Conservation (phyloP, 2,888 invertebrate species). For the Liopterus haemorrhoidalis region DNA sequence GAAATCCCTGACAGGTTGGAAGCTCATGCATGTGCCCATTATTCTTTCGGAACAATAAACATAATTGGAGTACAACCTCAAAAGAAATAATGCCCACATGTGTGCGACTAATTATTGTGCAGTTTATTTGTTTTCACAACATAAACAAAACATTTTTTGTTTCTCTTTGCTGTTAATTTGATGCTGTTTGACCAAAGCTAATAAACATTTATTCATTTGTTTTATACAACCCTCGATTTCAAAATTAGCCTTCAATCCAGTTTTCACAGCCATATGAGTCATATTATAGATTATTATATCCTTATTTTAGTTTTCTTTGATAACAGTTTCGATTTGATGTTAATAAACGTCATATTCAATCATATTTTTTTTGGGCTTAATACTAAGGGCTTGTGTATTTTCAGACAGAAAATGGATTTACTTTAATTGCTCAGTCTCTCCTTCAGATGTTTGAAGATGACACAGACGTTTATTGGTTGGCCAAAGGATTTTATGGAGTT, state of each 20-base stretch:
- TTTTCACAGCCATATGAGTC: slow-evolving; percentile 8
- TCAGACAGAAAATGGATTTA: slow-evolving; percentile 48
- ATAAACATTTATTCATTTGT: too few species aligned
- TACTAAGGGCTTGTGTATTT: slow-evolving; percentile 28
- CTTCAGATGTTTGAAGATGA: slow-evolving; percentile 66
- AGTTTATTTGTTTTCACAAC: too few species aligned
- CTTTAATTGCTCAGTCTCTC: slow-evolving; percentile 63
- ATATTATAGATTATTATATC: slow-evolving; percentile 4
- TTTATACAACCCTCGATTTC: background rate
- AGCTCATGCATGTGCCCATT: background rate
- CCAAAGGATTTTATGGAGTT: slow-evolving; percentile 67
- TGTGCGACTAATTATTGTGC: too few species aligned
- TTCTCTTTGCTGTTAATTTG: too few species aligned
- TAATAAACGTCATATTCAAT: slow-evolving; percentile 28
- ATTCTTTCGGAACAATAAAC: too few species aligned
- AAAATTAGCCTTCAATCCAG: background rate
- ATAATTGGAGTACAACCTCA: too few species aligned
- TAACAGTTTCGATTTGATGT: too few species aligned
- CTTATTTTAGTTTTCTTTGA: too few species aligned
- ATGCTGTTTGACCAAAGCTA: too few species aligned
- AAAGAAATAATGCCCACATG: too few species aligned
- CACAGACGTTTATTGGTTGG: slow-evolving; percentile 77
- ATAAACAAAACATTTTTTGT: too few species aligned
- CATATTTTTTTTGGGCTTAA: slow-evolving; percentile 14
- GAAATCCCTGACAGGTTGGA: background rate